Evolutionary conservation across 1,140 invertebrate genomes (phyloP).

Genomic region (Leptoteleia sp.): DNA sequence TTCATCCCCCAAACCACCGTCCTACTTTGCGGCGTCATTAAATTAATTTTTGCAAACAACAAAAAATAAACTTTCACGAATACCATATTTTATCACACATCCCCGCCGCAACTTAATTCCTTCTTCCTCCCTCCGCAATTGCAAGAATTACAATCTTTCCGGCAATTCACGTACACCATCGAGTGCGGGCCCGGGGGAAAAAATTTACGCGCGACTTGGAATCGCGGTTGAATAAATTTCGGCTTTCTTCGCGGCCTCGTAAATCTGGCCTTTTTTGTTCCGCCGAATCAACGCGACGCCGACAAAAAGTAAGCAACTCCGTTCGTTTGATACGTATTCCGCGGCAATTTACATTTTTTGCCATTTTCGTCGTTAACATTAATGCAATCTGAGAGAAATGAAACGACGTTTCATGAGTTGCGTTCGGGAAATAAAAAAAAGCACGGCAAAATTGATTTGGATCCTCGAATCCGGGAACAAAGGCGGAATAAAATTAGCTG

Average conservation of each 20-base stretch:
- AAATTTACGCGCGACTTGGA: conserved; percentile 29
- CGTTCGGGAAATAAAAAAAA: too few species aligned
- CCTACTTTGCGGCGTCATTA: too few species aligned
- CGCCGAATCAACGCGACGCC: not conserved
- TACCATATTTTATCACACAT: too few species aligned
- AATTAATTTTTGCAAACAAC: too few species aligned
- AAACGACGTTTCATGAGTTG: too few species aligned
- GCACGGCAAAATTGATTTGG: not conserved
- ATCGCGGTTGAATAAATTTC: conserved; percentile 32
- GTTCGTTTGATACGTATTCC: not conserved
- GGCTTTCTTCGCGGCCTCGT: conserved; percentile 16
- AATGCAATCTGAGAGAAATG: too few species aligned
- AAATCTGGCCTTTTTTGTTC: conserved; percentile 25
- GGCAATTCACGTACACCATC: not conserved
- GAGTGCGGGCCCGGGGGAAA: not conserved
- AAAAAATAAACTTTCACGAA: too few species aligned
- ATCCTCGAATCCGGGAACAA: not conserved
- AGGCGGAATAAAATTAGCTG: conserved; percentile 12
- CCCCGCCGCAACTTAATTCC: too few species aligned
- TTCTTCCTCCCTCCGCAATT: too few species aligned
- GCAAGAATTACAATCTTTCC: conserved; percentile 5
- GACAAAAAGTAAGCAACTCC: not conserved
- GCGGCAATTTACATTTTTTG: not conserved
- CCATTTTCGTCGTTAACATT: not conserved
- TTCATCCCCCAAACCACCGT: too few species aligned